Conservation (phyloP, 1,140 invertebrate species). For the Andricus grossulariae region DNA sequence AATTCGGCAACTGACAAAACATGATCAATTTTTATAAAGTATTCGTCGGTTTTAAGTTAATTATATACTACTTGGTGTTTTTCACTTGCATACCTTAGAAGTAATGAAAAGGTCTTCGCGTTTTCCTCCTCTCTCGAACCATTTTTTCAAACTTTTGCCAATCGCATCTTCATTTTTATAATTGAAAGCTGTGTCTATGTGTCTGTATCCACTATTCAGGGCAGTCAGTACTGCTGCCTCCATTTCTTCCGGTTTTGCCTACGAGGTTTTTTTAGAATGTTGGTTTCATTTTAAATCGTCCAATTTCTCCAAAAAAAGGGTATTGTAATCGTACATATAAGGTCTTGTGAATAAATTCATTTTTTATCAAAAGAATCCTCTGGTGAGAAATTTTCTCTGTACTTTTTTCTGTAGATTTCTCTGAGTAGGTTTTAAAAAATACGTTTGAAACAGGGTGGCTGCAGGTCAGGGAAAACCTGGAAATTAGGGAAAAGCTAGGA, state of each 20-base stretch:
- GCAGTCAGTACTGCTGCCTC: conserved; percentile 82
- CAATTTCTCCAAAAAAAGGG: too few relatives aligned
- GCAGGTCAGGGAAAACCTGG: too few relatives aligned
- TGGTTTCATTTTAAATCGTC: neutral
- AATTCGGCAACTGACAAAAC: conserved; percentile 76
- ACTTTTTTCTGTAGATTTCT: too few relatives aligned
- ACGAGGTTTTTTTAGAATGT: conserved; percentile 41
- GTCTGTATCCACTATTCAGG: conserved; percentile 82
- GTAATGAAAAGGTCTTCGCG: conserved; percentile 89
- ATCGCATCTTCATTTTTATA: conserved; percentile 90
- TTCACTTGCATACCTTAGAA: conserved; percentile 81
- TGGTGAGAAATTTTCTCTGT: too few relatives aligned
- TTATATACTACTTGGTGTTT: conserved; percentile 32
- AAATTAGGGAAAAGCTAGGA: too few relatives aligned
- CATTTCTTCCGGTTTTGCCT: conserved; percentile 84
- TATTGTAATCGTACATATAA: too few relatives aligned
- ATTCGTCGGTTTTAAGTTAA: conserved; percentile 10
- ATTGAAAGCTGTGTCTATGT: conserved; percentile 88
- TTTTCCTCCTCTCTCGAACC: conserved; percentile 83
- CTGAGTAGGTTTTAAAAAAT: too few relatives aligned
- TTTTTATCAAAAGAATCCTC: conserved; percentile 32
- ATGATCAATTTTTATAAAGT: conserved; percentile 1
- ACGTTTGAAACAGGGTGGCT: neutral
- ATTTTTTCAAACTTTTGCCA: conserved; percentile 84
- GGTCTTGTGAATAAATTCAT: conserved; percentile 5